Conservation (phyloP, 2,113 vertebrate genomes). For the Tachuris rubrigastra region DNA sequence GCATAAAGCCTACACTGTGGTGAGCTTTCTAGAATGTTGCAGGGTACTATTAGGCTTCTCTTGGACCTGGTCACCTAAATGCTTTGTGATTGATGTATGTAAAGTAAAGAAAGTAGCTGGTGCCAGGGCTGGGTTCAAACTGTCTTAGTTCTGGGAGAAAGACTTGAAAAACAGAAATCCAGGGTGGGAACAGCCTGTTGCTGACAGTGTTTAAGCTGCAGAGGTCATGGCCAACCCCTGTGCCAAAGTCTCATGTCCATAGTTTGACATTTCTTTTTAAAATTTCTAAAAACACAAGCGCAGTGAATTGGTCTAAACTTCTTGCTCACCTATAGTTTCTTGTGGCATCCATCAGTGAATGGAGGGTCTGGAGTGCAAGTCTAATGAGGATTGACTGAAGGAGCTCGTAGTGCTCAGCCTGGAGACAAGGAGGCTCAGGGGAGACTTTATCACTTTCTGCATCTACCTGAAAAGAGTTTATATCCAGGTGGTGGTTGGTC, state of each 20-base stretch:
- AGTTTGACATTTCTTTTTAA: not conserved
- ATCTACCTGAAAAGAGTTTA: not conserved
- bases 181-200: not conserved
- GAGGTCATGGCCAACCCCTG: not conserved
- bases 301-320: not conserved
- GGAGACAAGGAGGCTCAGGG: not conserved
- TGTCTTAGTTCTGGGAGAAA: not conserved
- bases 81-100: not conserved
- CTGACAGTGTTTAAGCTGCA: not conserved
- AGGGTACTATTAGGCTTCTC: not conserved
- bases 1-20: accelerated
- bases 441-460: not conserved
- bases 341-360: not conserved
- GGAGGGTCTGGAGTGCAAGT: not conserved
- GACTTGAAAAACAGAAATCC: not conserved
- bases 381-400: not conserved
- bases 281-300: not conserved
- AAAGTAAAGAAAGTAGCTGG: not conserved
- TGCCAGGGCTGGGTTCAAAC: not conserved
- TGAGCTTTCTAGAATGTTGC: not conserved
- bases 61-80: not conserved
- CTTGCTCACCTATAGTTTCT: not conserved
- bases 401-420: not conserved
- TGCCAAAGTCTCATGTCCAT: not conserved
- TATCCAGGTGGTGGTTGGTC: too few relatives aligned